Base-by-base conservation (phyloP, 1,140 invertebrate genomes). In the Brachionus asplanchnoidis region DNA sequence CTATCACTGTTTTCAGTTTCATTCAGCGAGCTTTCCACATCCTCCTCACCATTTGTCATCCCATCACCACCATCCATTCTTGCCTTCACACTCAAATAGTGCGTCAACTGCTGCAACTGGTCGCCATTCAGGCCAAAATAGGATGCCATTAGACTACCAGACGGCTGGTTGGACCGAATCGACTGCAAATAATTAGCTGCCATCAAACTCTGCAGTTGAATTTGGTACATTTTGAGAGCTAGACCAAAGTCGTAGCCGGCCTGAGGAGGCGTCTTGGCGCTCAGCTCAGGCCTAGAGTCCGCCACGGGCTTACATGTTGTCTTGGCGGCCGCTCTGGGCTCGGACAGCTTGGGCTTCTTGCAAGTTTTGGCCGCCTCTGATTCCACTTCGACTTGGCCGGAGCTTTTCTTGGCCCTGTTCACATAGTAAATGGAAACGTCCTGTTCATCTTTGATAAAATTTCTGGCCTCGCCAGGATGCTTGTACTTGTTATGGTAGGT, bases 401-500 rank as follows among this genome's bases (percentile, higher is more conserved):
- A n/a, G 23, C 26, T 66, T 60, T 80, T 80, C 32, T 80, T 80
- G 36, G 83, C 83, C 17, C 83, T 36, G 53, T 84, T 84, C 14
- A 73, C 83, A 84, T 84, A 84, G 60, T 84, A 84, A 6, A 42
- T 46, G 9, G 66, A 44, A 11, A 84, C 65, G 50, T 84, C 83
- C 14, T 46, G 40, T 56, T 84, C 56, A 17, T 84, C 56, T 44
- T 84, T 70, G 12, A 84, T 84, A 44, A 84, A 84, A 75, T 84
- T 84, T n/a, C 83, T 40, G 17, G 83, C 14, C 66, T 66, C 40
- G 40, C 68, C 68, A 40, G 83, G 66, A 77, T 84, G 83, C 60
- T 84, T 84, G 20, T 84, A 84, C 12, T 84, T 84, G 23, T 73
- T 84, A 40, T 84, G 83, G 60, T 84, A 84, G 50, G 83, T 84